Evolutionary conservation across 2,113 vertebrate species (phyloP), one percentile per base, ranked within the genome.

Genomic region (Columbina picui): DNA sequence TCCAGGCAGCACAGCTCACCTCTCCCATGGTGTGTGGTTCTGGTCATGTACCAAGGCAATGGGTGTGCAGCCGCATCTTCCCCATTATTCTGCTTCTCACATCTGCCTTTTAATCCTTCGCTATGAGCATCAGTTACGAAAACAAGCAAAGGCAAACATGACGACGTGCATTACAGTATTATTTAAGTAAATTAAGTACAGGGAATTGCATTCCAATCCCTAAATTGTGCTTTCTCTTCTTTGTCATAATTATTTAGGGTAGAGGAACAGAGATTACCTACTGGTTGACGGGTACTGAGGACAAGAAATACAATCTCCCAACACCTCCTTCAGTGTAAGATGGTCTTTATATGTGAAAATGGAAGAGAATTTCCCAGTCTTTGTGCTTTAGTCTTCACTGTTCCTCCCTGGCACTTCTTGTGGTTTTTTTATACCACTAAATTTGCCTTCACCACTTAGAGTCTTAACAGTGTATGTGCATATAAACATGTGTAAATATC

Each of bases 191-290:
- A 95, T 57, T 68, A 90, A 76, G 52, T n/a, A 53, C 21, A 78
- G 47, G 32, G 65, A 94, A 80, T 68, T 59, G 30, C 57, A 81
- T 69, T 89, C 49, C 91, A 93, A 94, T 91, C 32, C 41, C 41
- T 60, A 83, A 89, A 12, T 11, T 63, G 43, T 55, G 26, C 32
- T 92, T 87, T 96, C 20, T 87, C 22, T 95, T 93, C 87, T 95
- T 79, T 96, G 43, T 95, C 68, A 88, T 61, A 34, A 13, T 23
- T 91, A 71, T 91, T 94, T 94, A 99, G 99, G 99, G 99, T 56
- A 99, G 98, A 98, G 99, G 99, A 57, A 99, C 99, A 63, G 99
- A 99, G 96, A 98, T 98, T 92, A 99, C 99, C 4, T 99, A 99
- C 97, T 99, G 99, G 99, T 97, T 99, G 97, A 99, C 98, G 1